A percentile compares a stretch with the other conserved stretches of the same genome.
Evolutionary conservation across 2,888 invertebrate species (phyloP).

Genomic region (Spodoptera picta): DNA sequence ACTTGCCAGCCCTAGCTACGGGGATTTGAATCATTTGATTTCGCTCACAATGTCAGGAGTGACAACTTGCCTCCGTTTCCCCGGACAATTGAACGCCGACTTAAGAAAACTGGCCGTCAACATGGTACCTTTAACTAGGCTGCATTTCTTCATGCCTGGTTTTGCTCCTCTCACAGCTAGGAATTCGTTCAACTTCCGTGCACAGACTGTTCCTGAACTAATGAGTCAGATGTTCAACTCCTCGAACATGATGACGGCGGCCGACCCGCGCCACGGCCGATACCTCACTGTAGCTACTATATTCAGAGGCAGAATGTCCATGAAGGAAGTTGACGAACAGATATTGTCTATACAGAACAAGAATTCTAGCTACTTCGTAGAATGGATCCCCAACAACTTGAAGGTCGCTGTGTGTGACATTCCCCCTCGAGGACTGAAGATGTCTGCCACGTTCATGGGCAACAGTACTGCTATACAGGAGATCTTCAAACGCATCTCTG

Average conservation of each 20-base stretch:
- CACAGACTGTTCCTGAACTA: slow-evolving; percentile 93
- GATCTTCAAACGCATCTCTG: slow-evolving; percentile 94
- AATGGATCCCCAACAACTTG: slow-evolving; percentile 96
- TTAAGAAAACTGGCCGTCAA: slow-evolving; percentile 95
- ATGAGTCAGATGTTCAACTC: slow-evolving; percentile 95
- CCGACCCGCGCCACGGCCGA: slow-evolving; percentile 94
- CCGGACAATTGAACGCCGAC: slow-evolving; percentile 97
- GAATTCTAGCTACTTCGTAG: slow-evolving; percentile 93
- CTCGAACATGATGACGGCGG: slow-evolving; percentile 96
- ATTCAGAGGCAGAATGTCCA: slow-evolving; percentile 94
- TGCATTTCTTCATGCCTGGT: slow-evolving; percentile 95
- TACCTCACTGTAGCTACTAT: slow-evolving; percentile 96
- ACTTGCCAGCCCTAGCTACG: slow-evolving; percentile 92
- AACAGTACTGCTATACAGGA: slow-evolving; percentile 96
- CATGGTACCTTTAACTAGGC: slow-evolving; percentile 97
- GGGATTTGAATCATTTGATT: slow-evolving; percentile 93
- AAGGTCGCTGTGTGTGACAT: slow-evolving; percentile 96
- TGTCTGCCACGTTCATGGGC: slow-evolving; percentile 96
- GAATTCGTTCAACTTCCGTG: slow-evolving; percentile 91
- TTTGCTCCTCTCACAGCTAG: slow-evolving; percentile 94
- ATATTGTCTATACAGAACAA: slow-evolving; percentile 95
- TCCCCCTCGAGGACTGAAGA: slow-evolving; percentile 95
- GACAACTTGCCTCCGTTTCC: slow-evolving; percentile 95
- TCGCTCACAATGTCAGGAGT: slow-evolving; percentile 93
- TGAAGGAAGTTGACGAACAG: slow-evolving; percentile 96